Evolutionary conservation across 2,797 vertebrate species (phyloP).

Genomic region (Falco berigora): DNA sequence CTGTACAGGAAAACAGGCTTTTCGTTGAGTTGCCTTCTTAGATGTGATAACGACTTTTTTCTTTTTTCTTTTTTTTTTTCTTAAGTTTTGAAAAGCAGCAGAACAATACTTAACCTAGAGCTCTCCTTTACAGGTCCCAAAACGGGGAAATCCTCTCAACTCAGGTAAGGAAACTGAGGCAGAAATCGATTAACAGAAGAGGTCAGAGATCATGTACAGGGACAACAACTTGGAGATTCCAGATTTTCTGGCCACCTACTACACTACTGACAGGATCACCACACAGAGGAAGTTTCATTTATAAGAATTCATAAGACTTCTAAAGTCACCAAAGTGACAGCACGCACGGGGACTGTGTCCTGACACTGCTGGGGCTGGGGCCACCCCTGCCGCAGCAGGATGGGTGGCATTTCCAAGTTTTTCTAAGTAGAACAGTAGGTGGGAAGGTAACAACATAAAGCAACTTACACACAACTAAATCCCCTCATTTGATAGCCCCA

Average conservation of each 20-base stretch:
- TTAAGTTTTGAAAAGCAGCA: neutral
- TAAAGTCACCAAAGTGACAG: neutral
- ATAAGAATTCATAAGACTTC: too few species aligned
- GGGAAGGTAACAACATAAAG: neutral
- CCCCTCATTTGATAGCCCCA: neutral
- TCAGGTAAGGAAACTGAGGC: neutral
- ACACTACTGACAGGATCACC: neutral
- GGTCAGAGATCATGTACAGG: neutral
- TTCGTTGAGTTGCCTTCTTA: neutral
- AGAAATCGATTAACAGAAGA: neutral
- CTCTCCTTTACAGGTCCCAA: neutral
- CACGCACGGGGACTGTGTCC: neutral
- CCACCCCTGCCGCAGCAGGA: neutral
- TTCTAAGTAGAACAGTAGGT: accelerated
- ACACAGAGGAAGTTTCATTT: neutral
- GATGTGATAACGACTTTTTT: neutral
- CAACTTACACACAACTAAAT: neutral
- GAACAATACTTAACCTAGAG: neutral
- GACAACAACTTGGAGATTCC: neutral
- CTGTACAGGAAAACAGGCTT: neutral
- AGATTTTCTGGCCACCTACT: neutral
- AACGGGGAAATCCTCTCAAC: neutral
- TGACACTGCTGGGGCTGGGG: neutral
- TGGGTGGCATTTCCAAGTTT: neutral
- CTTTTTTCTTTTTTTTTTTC: too few species aligned